phyloP scores from a whole-genome alignment of 2,797 vertebrate species.

The Phataginus tricuspis region DNA sequence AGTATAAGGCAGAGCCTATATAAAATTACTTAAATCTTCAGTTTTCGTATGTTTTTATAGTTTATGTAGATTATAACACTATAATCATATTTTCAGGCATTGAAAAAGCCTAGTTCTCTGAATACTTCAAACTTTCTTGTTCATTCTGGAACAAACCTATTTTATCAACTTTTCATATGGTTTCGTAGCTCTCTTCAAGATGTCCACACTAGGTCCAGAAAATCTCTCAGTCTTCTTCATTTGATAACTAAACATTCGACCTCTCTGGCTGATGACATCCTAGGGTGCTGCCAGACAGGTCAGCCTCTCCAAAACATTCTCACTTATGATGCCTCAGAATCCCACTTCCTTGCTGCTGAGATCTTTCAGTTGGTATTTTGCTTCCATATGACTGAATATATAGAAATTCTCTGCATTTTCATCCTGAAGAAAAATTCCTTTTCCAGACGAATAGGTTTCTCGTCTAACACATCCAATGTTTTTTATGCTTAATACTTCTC shows the following conservation, averaged over 20 bases:
- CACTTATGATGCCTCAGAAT: not conserved
- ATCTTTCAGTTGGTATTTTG: constrained; percentile 3
- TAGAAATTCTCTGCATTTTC: constrained; percentile 50
- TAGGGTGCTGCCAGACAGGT: not conserved
- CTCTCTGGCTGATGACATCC: not conserved
- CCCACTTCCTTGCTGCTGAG: not conserved
- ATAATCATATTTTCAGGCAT: not conserved
- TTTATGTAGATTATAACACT: not conserved
- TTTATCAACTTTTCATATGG: not conserved
- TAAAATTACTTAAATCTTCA: not conserved
- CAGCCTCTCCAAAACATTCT: not conserved
- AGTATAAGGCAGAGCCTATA: not conserved
- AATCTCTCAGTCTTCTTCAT: not conserved
- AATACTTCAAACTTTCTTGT: not conserved
- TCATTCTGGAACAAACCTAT: not conserved
- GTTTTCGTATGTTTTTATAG: not conserved
- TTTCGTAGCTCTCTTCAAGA: not conserved
- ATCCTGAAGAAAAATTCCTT: constrained; percentile 62
- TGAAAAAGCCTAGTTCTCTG: not conserved
- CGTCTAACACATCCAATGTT: not conserved
- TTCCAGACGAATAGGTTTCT: not conserved
- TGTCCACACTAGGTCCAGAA: not conserved
- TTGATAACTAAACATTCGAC: not conserved
- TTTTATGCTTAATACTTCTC: not conserved
- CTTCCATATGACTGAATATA: not conserved